Evolutionary conservation across 1,140 invertebrate species (phyloP).

Genomic region (Drosophila chauvacae): DNA sequence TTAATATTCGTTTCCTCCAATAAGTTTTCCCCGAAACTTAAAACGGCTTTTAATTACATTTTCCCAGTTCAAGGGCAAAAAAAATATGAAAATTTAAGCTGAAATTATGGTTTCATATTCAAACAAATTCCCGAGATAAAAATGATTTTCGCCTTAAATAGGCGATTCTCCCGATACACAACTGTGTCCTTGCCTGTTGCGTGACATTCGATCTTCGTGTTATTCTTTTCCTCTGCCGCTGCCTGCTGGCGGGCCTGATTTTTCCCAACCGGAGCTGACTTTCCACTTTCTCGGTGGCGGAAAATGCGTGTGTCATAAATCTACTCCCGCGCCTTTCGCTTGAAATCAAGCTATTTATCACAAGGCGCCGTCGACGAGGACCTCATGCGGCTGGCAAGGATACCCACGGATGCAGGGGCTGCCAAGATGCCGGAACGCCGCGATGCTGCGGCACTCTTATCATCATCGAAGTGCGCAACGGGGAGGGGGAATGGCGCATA

Average conservation of each 20-base stretch:
- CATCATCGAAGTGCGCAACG: slow-evolving; percentile 17
- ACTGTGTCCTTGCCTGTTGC: slow-evolving; percentile 32
- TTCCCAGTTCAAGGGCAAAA: not conserved
- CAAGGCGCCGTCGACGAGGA: slow-evolving; percentile 45
- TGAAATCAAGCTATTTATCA: slow-evolving; percentile 63
- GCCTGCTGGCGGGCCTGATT: slow-evolving; percentile 5
- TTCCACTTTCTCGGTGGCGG: slow-evolving; percentile 39
- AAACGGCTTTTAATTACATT: not conserved
- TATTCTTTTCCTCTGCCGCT: slow-evolving; percentile 2
- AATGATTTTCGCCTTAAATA: slow-evolving; percentile 7
- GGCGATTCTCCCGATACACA: slow-evolving; percentile 24
- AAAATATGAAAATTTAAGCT: not conserved
- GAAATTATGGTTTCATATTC: slow-evolving; percentile 3
- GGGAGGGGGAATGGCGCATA: slow-evolving; percentile 21
- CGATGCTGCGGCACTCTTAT: slow-evolving; percentile 45
- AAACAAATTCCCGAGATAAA: not conserved
- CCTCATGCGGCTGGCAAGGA: slow-evolving; percentile 43
- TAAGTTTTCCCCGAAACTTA: too few relatives aligned
- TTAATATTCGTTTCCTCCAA: too few relatives aligned
- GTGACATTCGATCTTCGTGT: slow-evolving; percentile 39
- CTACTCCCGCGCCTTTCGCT: slow-evolving; percentile 52
- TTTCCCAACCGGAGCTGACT: slow-evolving; percentile 36
- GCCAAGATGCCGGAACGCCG: slow-evolving; percentile 20
- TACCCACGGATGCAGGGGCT: slow-evolving; percentile 17
- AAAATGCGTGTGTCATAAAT: slow-evolving; percentile 62